A percentile compares a stretch with the other conserved stretches of the same genome.
Conservation (phyloP, 2,888 invertebrate genomes). For the Cataglyphis albicans region DNA sequence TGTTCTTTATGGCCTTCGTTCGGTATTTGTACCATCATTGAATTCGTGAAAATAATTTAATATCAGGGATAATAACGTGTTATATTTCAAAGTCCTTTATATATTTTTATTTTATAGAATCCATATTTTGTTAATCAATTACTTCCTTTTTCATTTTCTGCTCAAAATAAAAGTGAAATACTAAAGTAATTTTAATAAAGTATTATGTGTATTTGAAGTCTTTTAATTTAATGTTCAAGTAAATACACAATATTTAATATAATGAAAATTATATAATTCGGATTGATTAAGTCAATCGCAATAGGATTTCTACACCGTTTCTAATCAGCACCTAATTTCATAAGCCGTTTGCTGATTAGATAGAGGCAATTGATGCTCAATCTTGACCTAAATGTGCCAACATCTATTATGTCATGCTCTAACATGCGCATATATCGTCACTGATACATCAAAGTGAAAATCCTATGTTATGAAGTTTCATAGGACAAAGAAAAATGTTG, state of each 20-base stretch:
- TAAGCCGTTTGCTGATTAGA: constrained; percentile 15
- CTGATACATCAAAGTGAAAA: not conserved
- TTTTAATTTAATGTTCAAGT: not conserved
- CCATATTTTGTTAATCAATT: constrained; percentile 1
- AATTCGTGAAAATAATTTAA: constrained; percentile 39
- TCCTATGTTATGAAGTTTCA: constrained; percentile 14
- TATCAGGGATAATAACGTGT: not conserved
- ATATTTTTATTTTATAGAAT: not conserved
- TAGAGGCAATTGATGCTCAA: not conserved
- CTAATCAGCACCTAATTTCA: not conserved
- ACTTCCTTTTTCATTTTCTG: not conserved
- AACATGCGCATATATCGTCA: not conserved
- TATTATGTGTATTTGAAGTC: not conserved
- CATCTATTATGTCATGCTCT: not conserved
- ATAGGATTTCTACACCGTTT: not conserved
- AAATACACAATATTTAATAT: not conserved
- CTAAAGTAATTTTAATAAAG: not conserved
- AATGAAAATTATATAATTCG: not conserved
- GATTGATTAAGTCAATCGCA: not conserved
- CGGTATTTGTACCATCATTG: not conserved
- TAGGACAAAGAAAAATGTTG: not conserved
- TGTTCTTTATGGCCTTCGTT: constrained; percentile 12
- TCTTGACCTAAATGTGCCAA: not conserved
- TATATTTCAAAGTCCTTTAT: not conserved
- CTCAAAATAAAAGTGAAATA: not conserved